phyloP scores from a whole-genome alignment of 2,113 vertebrate species.

The Merops nubicus region DNA sequence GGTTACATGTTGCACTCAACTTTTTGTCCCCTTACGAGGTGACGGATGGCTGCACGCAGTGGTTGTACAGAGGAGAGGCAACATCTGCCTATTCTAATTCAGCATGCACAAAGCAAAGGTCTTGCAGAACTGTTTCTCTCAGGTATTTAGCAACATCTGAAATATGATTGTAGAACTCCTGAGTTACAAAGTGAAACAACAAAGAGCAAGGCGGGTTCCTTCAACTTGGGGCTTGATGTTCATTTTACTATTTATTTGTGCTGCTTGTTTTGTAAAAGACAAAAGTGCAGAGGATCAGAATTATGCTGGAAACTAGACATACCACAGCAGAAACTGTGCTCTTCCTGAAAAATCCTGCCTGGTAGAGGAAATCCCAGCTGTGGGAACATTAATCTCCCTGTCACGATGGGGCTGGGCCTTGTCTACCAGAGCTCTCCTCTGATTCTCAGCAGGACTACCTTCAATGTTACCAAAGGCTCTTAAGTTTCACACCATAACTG shows the following conservation, averaged over 20 bases:
- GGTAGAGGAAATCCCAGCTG: not conserved
- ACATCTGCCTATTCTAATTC: not conserved
- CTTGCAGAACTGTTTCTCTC: not conserved
- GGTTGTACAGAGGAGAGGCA: not conserved
- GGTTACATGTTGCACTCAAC: not conserved
- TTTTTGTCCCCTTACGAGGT: not conserved
- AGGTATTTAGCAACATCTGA: not conserved
- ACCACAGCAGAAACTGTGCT: not conserved
- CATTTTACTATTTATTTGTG: not conserved
- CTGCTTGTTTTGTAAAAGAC: not conserved
- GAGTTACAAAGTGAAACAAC: not conserved
- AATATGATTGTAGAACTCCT: not conserved
- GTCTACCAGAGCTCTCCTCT: not conserved
- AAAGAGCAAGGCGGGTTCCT: not conserved
- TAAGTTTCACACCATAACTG: rapidly evolving
- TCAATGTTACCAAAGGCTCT: not conserved
- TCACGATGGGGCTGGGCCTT: not conserved
- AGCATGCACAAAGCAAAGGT: not conserved
- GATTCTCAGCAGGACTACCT: no score
- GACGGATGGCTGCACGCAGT: rapidly evolving
- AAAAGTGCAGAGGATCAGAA: not conserved
- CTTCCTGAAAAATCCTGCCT: not conserved
- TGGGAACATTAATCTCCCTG: not conserved
- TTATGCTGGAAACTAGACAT: not conserved
- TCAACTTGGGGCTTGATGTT: rapidly evolving